A percentile compares a stretch with the other conserved stretches of the same genome.
Evolutionary conservation across 2,113 vertebrate species (phyloP).

Genomic region (Chitala chitala): DNA sequence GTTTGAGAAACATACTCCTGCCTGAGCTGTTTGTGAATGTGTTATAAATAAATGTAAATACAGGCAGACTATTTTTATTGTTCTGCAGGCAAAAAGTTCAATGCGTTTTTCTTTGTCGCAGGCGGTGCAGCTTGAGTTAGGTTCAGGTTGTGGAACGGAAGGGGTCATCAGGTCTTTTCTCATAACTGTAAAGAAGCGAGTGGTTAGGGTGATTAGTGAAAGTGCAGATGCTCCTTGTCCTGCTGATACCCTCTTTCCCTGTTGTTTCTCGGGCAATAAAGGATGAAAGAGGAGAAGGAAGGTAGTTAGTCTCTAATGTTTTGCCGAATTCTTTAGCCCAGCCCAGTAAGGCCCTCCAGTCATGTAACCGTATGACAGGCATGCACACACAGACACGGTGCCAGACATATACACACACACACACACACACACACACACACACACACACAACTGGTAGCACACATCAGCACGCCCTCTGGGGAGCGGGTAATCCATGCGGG

Average conservation of each 20-base stretch:
- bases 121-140: background rate
- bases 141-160: background rate
- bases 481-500: slow-evolving; percentile 55
- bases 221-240: slow-evolving; percentile 33
- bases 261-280: slow-evolving; percentile 43
- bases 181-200: slow-evolving; percentile 54
- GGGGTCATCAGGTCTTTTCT: slow-evolving; percentile 21
- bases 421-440: slow-evolving; percentile 27
- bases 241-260: slow-evolving; percentile 43
- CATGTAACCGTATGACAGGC: slow-evolving; percentile 46
- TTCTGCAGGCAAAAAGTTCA: background rate
- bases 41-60: background rate
- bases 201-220: slow-evolving; percentile 43
- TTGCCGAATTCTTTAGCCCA: slow-evolving; percentile 54
- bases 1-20: background rate
- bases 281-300: slow-evolving; percentile 35
- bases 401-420: slow-evolving; percentile 11
- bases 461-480: slow-evolving; percentile 60
- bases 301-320: slow-evolving; percentile 70
- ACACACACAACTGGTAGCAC: slow-evolving; percentile 41
- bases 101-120: background rate
- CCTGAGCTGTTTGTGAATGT: background rate
- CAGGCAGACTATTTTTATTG: background rate
- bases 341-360: slow-evolving; percentile 61
- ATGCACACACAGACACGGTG: background rate